Percentiles rank a stretch among this genome's conserved stretches.
Evolutionary conservation across 2,797 vertebrate genomes (phyloP).

Genomic region (Chanos chanos): DNA sequence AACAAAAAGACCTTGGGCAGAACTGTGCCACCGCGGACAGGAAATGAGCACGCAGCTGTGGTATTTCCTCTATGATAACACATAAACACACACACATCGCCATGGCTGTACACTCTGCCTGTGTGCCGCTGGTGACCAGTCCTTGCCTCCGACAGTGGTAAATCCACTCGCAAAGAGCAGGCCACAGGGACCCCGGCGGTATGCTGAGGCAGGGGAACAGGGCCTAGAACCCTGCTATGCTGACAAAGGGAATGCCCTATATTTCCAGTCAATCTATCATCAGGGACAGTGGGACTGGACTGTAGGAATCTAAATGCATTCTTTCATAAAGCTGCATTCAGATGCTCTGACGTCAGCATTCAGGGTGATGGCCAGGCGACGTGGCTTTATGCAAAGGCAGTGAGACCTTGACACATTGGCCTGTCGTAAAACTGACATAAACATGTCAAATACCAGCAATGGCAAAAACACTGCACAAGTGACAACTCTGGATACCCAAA

Average conservation of each 20-base stretch:
- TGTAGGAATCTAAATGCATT: conserved; percentile 21
- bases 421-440: background rate
- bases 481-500: too few species aligned
- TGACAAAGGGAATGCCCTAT: conserved; percentile 6
- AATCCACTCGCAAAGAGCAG: too few species aligned
- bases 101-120: too few species aligned
- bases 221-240: background rate
- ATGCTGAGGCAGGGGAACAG: background rate
- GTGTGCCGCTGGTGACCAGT: too few species aligned
- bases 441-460: too few species aligned
- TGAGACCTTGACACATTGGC: conserved; percentile 19
- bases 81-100: too few species aligned
- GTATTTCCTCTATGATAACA: conserved; percentile 73
- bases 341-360: conserved; percentile 33
- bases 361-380: conserved; percentile 18
- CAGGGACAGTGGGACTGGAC: background rate
- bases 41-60: conserved; percentile 55
- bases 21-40: conserved; percentile 36
- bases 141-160: too few species aligned
- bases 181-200: too few species aligned
- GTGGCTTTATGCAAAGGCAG: background rate
- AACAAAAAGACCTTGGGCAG: conserved; percentile 51
- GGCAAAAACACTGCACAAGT: too few species aligned
- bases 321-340: conserved; percentile 22
- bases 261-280: conserved; percentile 13